These are phyloP conservation scores for Tetragnatha montana DNA, from an alignment of 2,888 invertebrate genomes.

Conservation along the genomic window DNA sequence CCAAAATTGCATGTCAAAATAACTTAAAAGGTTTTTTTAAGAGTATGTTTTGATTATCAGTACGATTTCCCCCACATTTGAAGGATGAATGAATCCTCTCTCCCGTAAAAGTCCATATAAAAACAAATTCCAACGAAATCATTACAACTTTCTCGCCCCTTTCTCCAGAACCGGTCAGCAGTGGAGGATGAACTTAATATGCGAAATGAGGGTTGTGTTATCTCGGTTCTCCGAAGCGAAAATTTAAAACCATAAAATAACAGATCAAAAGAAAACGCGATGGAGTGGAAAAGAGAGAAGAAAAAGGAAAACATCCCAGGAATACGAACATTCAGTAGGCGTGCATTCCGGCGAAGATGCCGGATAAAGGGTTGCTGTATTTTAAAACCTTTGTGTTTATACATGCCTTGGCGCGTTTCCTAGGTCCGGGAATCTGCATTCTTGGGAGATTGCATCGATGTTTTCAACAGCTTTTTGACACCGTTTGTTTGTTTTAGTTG, in stretches of 20 bases:
- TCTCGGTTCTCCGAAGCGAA: not conserved
- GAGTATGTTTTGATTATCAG: too few relatives aligned
- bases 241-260: not conserved
- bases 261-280: constrained; percentile 9
- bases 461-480: not conserved
- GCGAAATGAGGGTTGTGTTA: not conserved
- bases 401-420: constrained; percentile 2
- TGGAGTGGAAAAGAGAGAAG: not conserved
- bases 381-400: constrained; percentile 19
- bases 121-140: too few relatives aligned
- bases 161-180: too few relatives aligned
- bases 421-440: not conserved
- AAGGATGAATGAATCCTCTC: too few relatives aligned
- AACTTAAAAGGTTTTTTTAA: too few relatives aligned
- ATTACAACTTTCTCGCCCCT: too few relatives aligned
- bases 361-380: constrained; percentile 38
- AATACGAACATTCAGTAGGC: constrained; percentile 17
- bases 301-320: constrained; percentile 24
- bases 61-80: too few relatives aligned
- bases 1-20: too few relatives aligned
- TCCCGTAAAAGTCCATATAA: too few relatives aligned
- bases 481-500: not conserved
- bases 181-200: not conserved
- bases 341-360: not conserved
- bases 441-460: not conserved